phyloP scores from a whole-genome alignment of 1,140 invertebrate species.

The Phthorimaea operculella region DNA sequence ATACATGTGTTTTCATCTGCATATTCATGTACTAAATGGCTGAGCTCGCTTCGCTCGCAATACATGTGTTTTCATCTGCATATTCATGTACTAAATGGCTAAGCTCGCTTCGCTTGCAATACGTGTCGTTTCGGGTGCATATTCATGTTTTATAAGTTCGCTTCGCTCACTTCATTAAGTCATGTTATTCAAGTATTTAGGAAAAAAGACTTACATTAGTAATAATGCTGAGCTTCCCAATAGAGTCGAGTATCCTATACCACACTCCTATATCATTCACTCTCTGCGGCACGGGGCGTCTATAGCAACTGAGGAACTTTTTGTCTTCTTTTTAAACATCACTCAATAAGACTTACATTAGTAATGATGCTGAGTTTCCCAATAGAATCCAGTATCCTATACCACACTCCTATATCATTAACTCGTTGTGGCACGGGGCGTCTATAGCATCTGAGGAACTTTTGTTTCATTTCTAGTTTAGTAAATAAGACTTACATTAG shows the following conservation, averaged over 20 bases:
- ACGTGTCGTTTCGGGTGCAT: no score
- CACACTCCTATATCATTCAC: slow-evolving; percentile 92
- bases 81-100: no score
- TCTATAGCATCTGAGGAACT: slow-evolving; percentile 85
- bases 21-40: no score
- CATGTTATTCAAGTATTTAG: no score
- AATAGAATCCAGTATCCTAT: slow-evolving; percentile 88
- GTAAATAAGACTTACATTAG: slow-evolving; percentile 79
- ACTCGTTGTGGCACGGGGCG: slow-evolving; percentile 87
- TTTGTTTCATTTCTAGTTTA: slow-evolving; percentile 74
- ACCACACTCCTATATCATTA: slow-evolving; percentile 92
- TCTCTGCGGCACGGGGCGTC: slow-evolving; percentile 85
- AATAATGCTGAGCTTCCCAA: slow-evolving; percentile 91
- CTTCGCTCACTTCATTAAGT: no score
- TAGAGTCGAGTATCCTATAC: slow-evolving; percentile 90
- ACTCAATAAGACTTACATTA: slow-evolving; percentile 77
- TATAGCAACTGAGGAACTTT: slow-evolving; percentile 86
- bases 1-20: no score
- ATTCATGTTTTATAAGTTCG: no score
- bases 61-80: no score
- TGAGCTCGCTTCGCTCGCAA: no score
- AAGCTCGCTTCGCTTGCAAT: no score
- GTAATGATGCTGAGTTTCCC: slow-evolving; percentile 92
- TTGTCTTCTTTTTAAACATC: slow-evolving; percentile 72
- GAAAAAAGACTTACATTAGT: slow-evolving; percentile 91